Evolutionary conservation across 2,888 invertebrate genomes (phyloP).

Genomic region (Thera obeliscata): DNA sequence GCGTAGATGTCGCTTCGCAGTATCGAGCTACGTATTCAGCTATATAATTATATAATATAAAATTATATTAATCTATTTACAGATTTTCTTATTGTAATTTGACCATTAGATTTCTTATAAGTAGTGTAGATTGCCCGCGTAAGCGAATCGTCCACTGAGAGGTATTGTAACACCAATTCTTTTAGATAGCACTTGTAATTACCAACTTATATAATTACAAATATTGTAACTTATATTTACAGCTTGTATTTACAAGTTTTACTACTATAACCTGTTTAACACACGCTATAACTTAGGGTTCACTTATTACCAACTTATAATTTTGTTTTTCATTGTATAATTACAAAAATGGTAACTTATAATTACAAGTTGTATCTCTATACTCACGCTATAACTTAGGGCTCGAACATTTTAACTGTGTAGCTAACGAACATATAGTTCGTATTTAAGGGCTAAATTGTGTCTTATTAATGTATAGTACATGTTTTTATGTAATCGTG

Average conservation of each 20-base stretch:
- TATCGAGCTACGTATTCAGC: conserved; percentile 14
- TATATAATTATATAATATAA: background rate
- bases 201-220: conserved; percentile 28
- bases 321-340: conserved; percentile 24
- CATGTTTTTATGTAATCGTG: conserved; percentile 33
- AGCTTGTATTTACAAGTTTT: background rate
- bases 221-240: conserved; percentile 26
- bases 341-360: conserved; percentile 21
- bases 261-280: too few species aligned
- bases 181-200: conserved; percentile 53
- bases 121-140: conserved; percentile 62
- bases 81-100: too few species aligned
- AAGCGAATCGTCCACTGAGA: conserved; percentile 79
- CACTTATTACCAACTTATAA: background rate
- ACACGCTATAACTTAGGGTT: conserved; percentile 29
- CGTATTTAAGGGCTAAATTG: conserved; percentile 55
- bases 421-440: conserved; percentile 36
- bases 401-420: conserved; percentile 34
- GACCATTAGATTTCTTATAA: conserved; percentile 17
- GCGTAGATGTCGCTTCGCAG: conserved; percentile 42
- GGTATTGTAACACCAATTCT: conserved; percentile 80
- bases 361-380: conserved; percentile 22
- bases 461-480: conserved; percentile 63
- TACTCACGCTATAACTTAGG: conserved; percentile 23
- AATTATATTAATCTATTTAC: conserved; percentile 5